These are phyloP conservation scores for Melipona beecheii DNA, from an alignment of 2,888 invertebrate species.

Conservation along the genomic window DNA sequence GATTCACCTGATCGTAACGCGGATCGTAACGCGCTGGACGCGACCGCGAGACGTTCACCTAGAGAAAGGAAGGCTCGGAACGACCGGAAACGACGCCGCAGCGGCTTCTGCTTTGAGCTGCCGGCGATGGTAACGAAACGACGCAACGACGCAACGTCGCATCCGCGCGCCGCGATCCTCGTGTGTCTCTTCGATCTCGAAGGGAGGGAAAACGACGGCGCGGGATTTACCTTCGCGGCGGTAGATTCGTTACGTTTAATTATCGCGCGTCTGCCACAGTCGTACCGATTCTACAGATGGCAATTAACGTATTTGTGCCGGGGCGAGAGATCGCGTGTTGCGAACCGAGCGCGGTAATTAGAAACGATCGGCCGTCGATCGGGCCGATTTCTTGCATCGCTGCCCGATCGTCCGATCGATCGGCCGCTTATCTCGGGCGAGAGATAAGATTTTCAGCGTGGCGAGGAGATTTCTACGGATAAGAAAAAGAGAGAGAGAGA, in stretches of 20 bases:
- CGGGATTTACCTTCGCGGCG: not conserved
- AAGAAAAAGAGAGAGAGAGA: not conserved
- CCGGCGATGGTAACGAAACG: slow-evolving; percentile 7
- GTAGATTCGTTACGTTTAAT: slow-evolving; percentile 26
- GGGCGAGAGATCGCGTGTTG: not conserved
- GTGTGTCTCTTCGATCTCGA: not conserved
- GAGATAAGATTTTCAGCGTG: not conserved
- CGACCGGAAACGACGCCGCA: slow-evolving; percentile 74
- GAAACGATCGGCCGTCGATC: not conserved
- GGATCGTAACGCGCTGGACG: not conserved
- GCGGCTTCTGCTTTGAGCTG: slow-evolving; percentile 61
- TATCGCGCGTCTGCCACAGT: slow-evolving; percentile 2
- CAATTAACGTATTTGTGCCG: slow-evolving; percentile 24
- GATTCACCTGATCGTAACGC: slow-evolving; percentile 76
- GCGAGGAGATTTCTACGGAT: slow-evolving; percentile 1
- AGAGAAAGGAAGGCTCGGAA: slow-evolving; percentile 63
- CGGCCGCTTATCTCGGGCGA: not conserved
- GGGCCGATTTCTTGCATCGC: not conserved
- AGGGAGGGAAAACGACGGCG: not conserved
- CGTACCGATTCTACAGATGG: slow-evolving; percentile 9
- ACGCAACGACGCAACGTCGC: no score
- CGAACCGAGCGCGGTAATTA: slow-evolving; percentile 1
- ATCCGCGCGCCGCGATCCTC: not conserved
- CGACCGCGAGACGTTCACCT: slow-evolving; percentile 28
- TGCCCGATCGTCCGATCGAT: not conserved